Conservation (phyloP, 2,888 invertebrate genomes). For the Graphium colonna region DNA sequence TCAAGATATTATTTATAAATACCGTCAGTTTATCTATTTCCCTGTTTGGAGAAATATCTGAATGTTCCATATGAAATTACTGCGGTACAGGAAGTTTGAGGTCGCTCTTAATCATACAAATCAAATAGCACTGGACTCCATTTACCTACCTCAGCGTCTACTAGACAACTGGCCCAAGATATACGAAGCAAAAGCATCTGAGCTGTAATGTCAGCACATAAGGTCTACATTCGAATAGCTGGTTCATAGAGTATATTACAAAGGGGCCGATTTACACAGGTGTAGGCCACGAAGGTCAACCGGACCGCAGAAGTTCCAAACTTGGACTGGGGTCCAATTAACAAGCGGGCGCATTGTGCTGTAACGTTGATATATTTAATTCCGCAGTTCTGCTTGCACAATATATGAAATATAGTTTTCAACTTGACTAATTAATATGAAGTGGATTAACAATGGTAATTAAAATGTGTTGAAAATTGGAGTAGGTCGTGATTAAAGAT, state of each 20-base stretch:
- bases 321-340: slow-evolving; percentile 22
- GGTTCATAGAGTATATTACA: neutral
- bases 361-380: slow-evolving; percentile 16
- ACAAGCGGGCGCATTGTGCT: slow-evolving; percentile 16
- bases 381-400: slow-evolving; percentile 1
- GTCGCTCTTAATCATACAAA: slow-evolving; percentile 17
- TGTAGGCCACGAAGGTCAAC: slow-evolving; percentile 25
- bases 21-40: too few species aligned
- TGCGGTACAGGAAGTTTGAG: too few species aligned
- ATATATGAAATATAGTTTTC: slow-evolving; percentile 1
- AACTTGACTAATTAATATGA: too few species aligned
- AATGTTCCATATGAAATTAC: too few species aligned
- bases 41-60: too few species aligned
- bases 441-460: too few species aligned
- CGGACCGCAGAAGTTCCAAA: slow-evolving; percentile 21
- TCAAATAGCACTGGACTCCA: slow-evolving; percentile 11
- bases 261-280: slow-evolving; percentile 14
- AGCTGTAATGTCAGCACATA: neutral
- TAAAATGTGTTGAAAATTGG: too few species aligned
- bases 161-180: too few species aligned
- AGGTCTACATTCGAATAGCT: neutral
- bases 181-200: neutral
- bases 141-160: slow-evolving; percentile 16
- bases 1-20: too few species aligned
- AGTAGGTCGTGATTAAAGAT: too few species aligned